Evolutionary conservation across 2,113 vertebrate species (phyloP), one percentile per base, ranked within the genome.

Genomic region (Myrmecophaga tridactyla): DNA sequence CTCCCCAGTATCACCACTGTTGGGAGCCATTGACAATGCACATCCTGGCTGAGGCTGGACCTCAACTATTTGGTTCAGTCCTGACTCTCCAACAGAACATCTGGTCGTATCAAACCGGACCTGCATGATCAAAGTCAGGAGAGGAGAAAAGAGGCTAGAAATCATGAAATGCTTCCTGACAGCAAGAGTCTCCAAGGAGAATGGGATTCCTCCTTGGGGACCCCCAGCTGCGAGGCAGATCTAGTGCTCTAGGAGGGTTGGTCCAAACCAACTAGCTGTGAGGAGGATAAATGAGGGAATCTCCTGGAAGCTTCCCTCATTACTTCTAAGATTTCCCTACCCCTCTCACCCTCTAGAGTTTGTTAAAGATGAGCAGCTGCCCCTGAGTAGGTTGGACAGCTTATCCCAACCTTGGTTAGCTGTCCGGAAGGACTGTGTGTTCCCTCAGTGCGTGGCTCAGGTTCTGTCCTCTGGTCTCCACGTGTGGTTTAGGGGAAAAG

Each of bases 281-380:
- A 63, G 86, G 84, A 96, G 96, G 95, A 94, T 48, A 78, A 90
- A 92, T 94, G 90, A 95, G 91, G 90, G 88, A 78, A 92, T 75
- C 48, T 56, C 88, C 80, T 70, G 78, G 94, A 91, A 58, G 92
- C 51, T 60, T 90, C 86, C 95, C 36, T 90, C 73, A 75, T 76
- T 63, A 67, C 73, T 84, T 94, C 86, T 85, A 91, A 94, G 75
- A 56, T 91, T 91, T 95, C 87, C 69, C 95, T 83, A 89, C 53
- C 60, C 83, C 29, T n/a, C 43, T 48, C 60, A 46, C 69, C 73
- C 82, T 69, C 80, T 9, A 0, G 36, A 84, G 84, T 76, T 87
- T 76, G 75, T 58, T 96, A 48, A 85, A 67, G 73, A 76, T 67
- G 86, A 94, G 77, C 89, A 96, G 89, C 81, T 94, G 89, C 83